Conservation (phyloP, 2,888 invertebrate species). For the Myopa tessellatipennis region DNA sequence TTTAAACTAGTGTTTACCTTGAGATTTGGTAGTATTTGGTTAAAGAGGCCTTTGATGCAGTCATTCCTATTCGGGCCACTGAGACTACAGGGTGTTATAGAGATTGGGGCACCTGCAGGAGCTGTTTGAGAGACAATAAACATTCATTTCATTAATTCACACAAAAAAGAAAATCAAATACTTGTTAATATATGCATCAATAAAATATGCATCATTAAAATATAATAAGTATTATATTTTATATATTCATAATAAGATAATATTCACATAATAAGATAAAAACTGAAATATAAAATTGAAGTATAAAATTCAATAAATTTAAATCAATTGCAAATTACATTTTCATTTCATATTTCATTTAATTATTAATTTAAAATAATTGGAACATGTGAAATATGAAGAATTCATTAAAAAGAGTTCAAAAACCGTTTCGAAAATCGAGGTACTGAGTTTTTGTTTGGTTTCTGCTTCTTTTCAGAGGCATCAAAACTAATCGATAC, state of each 20-base stretch:
- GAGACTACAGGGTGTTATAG: constrained; percentile 69
- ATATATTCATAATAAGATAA: not conserved
- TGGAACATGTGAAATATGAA: no score
- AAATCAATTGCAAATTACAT: no score
- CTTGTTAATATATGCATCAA: no score
- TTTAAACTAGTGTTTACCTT: constrained; percentile 48
- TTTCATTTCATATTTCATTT: no score
- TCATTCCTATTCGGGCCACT: constrained; percentile 72
- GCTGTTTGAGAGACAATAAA: constrained; percentile 41
- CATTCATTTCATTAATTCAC: not conserved
- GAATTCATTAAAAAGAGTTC: no score
- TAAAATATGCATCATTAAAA: no score
- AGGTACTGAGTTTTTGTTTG: no score
- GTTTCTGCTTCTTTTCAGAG: no score
- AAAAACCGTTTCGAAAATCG: no score
- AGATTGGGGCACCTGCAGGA: constrained; percentile 41
- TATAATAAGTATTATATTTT: no score
- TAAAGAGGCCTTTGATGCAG: constrained; percentile 72
- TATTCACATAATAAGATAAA: not conserved
- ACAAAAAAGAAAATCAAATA: not conserved
- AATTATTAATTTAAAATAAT: no score
- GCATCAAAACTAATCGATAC: no score
- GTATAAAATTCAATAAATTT: not conserved
- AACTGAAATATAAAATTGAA: not conserved
- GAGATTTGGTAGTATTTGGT: constrained; percentile 68